phyloP scores from a whole-genome alignment of 2,888 invertebrate species.

The Electrophaes corylata region DNA sequence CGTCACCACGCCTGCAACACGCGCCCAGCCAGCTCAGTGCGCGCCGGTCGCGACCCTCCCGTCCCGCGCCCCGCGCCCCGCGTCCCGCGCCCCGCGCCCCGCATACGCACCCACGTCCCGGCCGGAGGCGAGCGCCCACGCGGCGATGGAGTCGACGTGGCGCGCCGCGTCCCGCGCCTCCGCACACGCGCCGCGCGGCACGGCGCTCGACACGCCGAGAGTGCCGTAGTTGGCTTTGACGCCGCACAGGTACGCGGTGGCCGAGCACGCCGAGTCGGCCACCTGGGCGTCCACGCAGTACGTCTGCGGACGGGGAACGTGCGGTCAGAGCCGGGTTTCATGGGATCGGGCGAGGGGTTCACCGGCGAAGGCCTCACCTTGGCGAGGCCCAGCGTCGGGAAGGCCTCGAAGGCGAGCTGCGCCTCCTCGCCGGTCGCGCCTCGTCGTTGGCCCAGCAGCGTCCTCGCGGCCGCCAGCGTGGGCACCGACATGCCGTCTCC shows the following conservation, averaged over 20 bases:
- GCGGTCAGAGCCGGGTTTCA: neutral
- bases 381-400: conserved; percentile 45
- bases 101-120: conserved; percentile 61
- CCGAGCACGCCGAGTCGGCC: conserved; percentile 88
- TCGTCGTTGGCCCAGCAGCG: conserved; percentile 82
- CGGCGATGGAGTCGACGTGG: conserved; percentile 36
- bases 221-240: conserved; percentile 86
- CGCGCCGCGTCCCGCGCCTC: conserved; percentile 83
- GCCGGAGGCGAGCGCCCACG: conserved; percentile 82
- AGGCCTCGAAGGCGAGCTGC: conserved; percentile 84
- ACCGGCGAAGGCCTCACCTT: neutral
- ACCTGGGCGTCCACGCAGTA: conserved; percentile 86
- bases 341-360: neutral
- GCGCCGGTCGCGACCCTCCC: no score
- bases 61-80: conserved; percentile 81
- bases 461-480: conserved; percentile 85
- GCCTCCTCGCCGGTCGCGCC: conserved; percentile 81
- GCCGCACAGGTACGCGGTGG: conserved; percentile 87
- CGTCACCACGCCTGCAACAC: conserved; percentile 79
- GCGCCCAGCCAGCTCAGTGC: no score
- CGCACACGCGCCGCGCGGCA: conserved; percentile 83
- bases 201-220: conserved; percentile 86
- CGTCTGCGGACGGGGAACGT: conserved; percentile 58
- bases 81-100: conserved; percentile 37
- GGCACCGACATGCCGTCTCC: conserved; percentile 90